Conservation (phyloP, 2,113 vertebrate species). For the Oxyruncus cristatus region DNA sequence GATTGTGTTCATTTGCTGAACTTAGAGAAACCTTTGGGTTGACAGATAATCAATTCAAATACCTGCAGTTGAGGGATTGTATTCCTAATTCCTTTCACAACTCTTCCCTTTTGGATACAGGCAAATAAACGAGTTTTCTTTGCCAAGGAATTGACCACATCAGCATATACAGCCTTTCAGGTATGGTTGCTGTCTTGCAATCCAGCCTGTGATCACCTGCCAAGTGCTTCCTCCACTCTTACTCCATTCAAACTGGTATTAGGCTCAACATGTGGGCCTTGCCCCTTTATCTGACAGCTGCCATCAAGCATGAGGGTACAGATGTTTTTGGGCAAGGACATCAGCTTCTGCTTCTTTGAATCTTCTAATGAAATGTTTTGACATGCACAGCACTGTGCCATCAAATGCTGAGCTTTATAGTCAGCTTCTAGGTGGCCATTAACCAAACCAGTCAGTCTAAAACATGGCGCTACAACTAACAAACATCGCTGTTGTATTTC, state of each 20-base stretch:
- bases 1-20: slow-evolving; percentile 72
- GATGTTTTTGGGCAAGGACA: background rate
- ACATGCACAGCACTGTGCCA: background rate
- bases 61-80: slow-evolving; percentile 68
- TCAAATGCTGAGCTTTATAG: background rate
- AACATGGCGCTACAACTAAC: background rate
- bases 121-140: slow-evolving; percentile 28
- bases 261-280: background rate
- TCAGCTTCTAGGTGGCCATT: background rate
- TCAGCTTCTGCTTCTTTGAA: background rate
- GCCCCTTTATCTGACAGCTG: background rate
- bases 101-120: slow-evolving; percentile 56
- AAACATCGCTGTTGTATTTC: background rate
- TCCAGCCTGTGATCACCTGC: background rate
- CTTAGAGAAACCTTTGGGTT: slow-evolving; percentile 68
- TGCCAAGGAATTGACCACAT: slow-evolving; percentile 38
- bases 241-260: background rate
- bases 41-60: slow-evolving; percentile 76
- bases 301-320: background rate
- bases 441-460: background rate
- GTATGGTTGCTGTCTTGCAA: background rate
- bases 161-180: background rate
- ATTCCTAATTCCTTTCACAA: slow-evolving; percentile 70
- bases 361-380: background rate
- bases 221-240: background rate